phyloP scores from a whole-genome alignment of 37 sponge, comb jelly and placozoan genomes.

The Oopsacas minuta region DNA sequence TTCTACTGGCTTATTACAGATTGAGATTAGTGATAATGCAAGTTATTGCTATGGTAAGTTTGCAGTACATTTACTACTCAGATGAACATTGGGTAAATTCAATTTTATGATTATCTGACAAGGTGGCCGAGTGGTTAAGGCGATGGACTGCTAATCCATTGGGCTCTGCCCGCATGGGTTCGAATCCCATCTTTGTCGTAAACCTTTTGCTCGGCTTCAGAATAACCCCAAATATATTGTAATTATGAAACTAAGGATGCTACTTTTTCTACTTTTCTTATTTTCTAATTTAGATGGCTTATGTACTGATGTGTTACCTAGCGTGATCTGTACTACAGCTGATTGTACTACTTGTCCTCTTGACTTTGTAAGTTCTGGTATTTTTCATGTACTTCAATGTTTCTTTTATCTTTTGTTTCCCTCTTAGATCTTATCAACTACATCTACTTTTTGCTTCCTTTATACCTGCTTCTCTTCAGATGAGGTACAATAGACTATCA shows the following conservation, averaged over 20 bases:
- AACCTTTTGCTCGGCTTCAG: slow-evolving; percentile 19
- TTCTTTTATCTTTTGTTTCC: neutral
- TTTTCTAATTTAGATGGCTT: neutral
- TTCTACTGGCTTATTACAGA: neutral
- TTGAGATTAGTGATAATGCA: neutral
- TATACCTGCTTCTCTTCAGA: slow-evolving; percentile 1
- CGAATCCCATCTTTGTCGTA: slow-evolving; percentile 52
- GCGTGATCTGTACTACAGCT: neutral
- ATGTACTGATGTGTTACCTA: neutral
- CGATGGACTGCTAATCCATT: slow-evolving; percentile 45
- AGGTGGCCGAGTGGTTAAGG: slow-evolving; percentile 44
- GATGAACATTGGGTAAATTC: neutral
- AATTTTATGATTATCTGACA: slow-evolving; percentile 1
- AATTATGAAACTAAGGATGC: no score
- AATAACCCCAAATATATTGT: no score
- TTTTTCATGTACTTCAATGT: neutral
- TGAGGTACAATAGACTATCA: neutral
- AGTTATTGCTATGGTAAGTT: slow-evolving; percentile 7
- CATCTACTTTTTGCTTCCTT: neutral
- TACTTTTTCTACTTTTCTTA: no score
- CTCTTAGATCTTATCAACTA: neutral
- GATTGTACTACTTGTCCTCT: neutral
- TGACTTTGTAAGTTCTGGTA: neutral
- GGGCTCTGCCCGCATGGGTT: slow-evolving; percentile 40
- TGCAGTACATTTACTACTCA: neutral